Evolutionary conservation across 2,888 invertebrate genomes (phyloP).

Genomic region (Gerris lacustris): DNA sequence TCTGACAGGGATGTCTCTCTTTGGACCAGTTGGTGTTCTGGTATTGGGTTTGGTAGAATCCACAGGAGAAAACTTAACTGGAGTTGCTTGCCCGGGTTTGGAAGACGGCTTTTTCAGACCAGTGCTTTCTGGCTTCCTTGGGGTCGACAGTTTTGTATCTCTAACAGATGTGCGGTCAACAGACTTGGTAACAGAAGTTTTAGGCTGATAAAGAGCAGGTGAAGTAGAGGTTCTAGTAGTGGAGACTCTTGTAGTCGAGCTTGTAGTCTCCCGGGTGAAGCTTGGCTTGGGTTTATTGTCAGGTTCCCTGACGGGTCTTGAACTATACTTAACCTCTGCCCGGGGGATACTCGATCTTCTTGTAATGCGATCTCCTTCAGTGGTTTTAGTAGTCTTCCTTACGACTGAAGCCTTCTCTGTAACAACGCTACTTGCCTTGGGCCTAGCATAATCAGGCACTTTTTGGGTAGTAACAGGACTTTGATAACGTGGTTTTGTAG

Average conservation of each 20-base stretch:
- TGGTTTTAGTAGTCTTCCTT: slow-evolving; percentile 12
- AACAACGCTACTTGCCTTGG: background rate
- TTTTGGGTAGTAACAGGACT: background rate
- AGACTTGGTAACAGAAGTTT: slow-evolving; percentile 11
- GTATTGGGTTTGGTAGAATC: slow-evolving; percentile 10
- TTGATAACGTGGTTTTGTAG: background rate
- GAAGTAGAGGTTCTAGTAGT: slow-evolving; percentile 16
- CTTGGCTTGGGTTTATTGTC: slow-evolving; percentile 6
- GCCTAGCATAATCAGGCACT: background rate
- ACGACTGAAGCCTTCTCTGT: background rate
- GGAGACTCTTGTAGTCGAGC: slow-evolving; percentile 5
- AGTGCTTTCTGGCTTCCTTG: slow-evolving; percentile 16
- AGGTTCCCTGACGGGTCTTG: slow-evolving; percentile 14
- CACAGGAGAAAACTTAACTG: slow-evolving; percentile 12
- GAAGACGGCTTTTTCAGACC: slow-evolving; percentile 8
- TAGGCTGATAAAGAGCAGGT: slow-evolving; percentile 11
- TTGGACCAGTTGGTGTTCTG: slow-evolving; percentile 9
- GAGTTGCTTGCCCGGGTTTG: slow-evolving; percentile 4
- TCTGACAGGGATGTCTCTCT: slow-evolving; percentile 9
- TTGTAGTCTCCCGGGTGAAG: background rate
- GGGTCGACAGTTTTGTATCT: background rate
- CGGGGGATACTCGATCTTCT: slow-evolving; percentile 27
- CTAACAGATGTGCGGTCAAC: background rate
- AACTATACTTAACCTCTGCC: slow-evolving; percentile 19
- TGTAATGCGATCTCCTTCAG: slow-evolving; percentile 19